Conservation (phyloP, 2,113 vertebrate species). For the Acrocephalus kingi region DNA sequence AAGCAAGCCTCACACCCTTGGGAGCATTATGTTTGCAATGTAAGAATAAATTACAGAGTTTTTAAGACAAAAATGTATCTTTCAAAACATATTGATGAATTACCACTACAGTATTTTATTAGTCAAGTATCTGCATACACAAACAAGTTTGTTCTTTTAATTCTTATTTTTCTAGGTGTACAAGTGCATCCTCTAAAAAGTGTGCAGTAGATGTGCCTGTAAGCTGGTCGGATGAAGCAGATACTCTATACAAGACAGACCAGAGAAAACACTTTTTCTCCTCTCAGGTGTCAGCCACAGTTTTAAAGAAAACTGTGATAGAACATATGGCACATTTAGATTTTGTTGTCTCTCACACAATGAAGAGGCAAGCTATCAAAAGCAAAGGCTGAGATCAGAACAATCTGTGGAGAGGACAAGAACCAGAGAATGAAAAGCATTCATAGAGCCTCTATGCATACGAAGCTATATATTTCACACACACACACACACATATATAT, state of each 20-base stretch:
- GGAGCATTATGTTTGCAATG: neutral
- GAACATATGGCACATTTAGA: neutral
- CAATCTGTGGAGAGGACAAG: neutral
- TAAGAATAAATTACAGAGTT: neutral
- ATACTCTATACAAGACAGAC: accelerated
- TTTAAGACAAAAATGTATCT: neutral
- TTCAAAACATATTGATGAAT: neutral
- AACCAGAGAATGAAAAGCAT: neutral
- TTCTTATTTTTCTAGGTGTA: neutral
- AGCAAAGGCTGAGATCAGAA: neutral
- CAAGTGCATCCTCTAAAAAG: neutral
- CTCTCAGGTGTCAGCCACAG: neutral
- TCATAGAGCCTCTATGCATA: neutral
- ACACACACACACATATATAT: neutral
- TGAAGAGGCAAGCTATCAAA: neutral
- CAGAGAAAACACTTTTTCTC: neutral
- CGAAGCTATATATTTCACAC: neutral
- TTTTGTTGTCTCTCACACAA: neutral
- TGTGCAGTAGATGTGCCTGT: neutral
- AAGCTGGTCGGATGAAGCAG: neutral
- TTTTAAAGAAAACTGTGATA: neutral
- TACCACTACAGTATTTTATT: neutral
- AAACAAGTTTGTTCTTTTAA: neutral
- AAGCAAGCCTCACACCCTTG: neutral
- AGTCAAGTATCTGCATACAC: neutral